Evolutionary conservation across 2,797 vertebrate species (phyloP).

Genomic region (Amniataba percoides): DNA sequence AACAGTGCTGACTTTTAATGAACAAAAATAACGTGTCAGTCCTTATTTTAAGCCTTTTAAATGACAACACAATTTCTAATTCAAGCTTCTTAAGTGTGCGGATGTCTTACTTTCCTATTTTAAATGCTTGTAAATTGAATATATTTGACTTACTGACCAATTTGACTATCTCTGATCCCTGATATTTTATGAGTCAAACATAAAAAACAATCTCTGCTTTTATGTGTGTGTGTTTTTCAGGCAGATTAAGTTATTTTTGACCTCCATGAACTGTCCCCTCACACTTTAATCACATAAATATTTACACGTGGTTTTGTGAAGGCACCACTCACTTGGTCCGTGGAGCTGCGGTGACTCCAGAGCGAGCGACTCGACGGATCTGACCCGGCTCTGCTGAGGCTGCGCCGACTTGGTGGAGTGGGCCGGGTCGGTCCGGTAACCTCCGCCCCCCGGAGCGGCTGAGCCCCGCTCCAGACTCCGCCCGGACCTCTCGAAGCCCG

Average conservation of each 20-base stretch:
- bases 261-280: neutral
- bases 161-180: neutral
- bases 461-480: slow-evolving; percentile 75
- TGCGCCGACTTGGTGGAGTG: slow-evolving; percentile 55
- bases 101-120: neutral
- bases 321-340: slow-evolving; percentile 61
- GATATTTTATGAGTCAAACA: neutral
- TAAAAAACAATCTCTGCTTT: neutral
- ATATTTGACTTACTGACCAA: neutral
- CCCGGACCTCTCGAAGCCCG: slow-evolving; percentile 77
- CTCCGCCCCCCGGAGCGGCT: slow-evolving; percentile 50
- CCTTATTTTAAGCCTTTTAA: neutral
- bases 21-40: neutral
- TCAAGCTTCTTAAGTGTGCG: neutral
- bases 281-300: neutral
- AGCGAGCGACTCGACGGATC: slow-evolving; percentile 83
- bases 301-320: neutral
- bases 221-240: neutral
- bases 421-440: slow-evolving; percentile 65
- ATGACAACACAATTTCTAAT: neutral
- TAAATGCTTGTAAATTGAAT: neutral
- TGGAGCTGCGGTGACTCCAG: slow-evolving; percentile 79
- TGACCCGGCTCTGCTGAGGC: slow-evolving; percentile 73
- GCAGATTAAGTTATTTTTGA: neutral
- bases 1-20: neutral